Conservation (phyloP, 1,140 invertebrate genomes). For the roundworm (Caenorhabditis elegans) region DNA sequence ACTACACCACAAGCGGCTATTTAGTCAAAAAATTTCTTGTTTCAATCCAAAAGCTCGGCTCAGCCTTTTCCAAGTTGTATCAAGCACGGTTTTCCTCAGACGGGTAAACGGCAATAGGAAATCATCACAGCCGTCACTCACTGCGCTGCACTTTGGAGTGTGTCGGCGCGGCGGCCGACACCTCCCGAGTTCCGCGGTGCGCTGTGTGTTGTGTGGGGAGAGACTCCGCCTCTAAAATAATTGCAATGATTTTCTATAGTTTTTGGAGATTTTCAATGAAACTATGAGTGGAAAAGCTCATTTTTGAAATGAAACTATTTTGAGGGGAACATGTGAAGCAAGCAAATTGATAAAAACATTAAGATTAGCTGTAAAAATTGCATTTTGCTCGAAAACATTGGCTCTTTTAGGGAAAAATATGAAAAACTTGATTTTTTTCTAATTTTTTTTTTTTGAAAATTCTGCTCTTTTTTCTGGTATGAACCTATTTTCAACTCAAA, state of each 20-base stretch:
- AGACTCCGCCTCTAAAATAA: background rate
- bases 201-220: background rate
- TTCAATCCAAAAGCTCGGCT: background rate
- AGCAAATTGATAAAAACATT: background rate
- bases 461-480: no score
- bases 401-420: background rate
- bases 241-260: background rate
- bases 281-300: no score
- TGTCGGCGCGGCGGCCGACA: background rate
- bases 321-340: background rate
- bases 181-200: background rate
- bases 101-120: constrained; percentile 32
- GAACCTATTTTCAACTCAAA: no score
- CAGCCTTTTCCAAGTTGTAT: background rate
- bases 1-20: no score
- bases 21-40: no score
- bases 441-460: no score
- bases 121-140: background rate
- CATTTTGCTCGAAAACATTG: no score
- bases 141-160: background rate
- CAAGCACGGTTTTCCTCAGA: constrained; percentile 28
- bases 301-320: no score
- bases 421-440: constrained; percentile 43
- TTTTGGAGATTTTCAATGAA: background rate
- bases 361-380: no score